Base-by-base conservation (phyloP, 2,797 vertebrate genomes). In the Myiotriccus ornatus region DNA sequence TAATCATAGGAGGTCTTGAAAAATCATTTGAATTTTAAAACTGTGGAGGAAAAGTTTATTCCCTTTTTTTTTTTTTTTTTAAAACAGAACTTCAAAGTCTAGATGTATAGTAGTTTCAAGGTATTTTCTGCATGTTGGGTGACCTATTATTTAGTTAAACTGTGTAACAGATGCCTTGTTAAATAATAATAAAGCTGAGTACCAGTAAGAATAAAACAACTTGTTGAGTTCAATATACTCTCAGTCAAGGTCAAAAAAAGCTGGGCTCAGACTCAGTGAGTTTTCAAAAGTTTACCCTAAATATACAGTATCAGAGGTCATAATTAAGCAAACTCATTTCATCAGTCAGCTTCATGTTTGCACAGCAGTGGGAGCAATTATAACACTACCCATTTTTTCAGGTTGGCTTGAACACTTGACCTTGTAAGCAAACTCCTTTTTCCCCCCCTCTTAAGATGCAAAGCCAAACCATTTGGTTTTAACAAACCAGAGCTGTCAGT, bases 391-490 rank as follows among this genome's bases (percentile, higher is more conserved):
- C 35, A 6, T 95, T 96, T 90, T 95, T 97, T 96, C 94, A 91
- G 91, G 82, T 96, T 96, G 90, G 86, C 79, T 95, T 88, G 81
- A 86, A 56, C 78, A 83, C 82, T 97, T 96, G 91, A 95, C 88
- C 89, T 95, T 86, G 78, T 28, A 77, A 93, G 39, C 77, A 95
- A 91, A 90, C 84, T 93, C 53, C 74, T 74, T 90, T 68, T 25
- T 8, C 5, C 1, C 2, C 14, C 24, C 21, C 21, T 39, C n/a
- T n/a, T 30, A 80, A 78, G 68, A 84, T 53, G 34, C 50, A 79
- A 82, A 95, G 65, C 69, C 78, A 95, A 87, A 89, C 25, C 24
- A 77, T 91, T 96, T 74, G 69, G 67, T 95, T 94, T 88, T 80
- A 92, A 93, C 69, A 91, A 95, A 94, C 78, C 94, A 91, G 73